phyloP scores from a whole-genome alignment of 2,888 invertebrate species.

The Kryphioiulus occultus region DNA sequence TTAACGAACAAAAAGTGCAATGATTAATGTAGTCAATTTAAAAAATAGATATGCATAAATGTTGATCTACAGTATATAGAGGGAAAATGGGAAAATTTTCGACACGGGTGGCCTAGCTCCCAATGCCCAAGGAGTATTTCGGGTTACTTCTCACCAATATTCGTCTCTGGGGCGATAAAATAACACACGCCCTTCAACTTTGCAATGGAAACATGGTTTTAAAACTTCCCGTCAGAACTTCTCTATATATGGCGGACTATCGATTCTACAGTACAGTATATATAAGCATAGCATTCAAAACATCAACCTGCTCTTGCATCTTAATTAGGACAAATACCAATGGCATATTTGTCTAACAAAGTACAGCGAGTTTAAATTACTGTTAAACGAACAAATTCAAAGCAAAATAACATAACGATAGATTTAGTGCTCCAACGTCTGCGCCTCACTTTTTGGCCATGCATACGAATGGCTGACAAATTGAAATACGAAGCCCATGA shows the following conservation, averaged over 20 bases:
- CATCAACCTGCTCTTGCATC: no score
- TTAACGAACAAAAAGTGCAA: conserved; percentile 18
- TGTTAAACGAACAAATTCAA: no score
- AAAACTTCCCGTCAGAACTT: not conserved
- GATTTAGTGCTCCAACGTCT: no score
- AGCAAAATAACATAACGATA: no score
- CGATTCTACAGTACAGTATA: not conserved
- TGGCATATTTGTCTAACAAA: not conserved
- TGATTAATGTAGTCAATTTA: not conserved
- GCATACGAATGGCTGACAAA: no score
- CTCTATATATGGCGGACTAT: not conserved
- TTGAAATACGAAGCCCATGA: no score
- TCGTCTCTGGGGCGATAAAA: not conserved
- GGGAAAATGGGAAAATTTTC: not conserved
- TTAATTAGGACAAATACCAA: no score
- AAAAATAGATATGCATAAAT: not conserved
- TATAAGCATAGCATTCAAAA: no score
- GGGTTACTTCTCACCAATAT: not conserved
- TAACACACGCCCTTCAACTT: not conserved
- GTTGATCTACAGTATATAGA: not conserved
- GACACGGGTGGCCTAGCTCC: not conserved
- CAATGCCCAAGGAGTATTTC: not conserved
- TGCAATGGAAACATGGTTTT: not conserved
- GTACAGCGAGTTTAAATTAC: no score
- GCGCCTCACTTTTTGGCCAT: no score